Evolutionary conservation across 2,797 vertebrate genomes (phyloP).

Genomic region (Netta rufina): DNA sequence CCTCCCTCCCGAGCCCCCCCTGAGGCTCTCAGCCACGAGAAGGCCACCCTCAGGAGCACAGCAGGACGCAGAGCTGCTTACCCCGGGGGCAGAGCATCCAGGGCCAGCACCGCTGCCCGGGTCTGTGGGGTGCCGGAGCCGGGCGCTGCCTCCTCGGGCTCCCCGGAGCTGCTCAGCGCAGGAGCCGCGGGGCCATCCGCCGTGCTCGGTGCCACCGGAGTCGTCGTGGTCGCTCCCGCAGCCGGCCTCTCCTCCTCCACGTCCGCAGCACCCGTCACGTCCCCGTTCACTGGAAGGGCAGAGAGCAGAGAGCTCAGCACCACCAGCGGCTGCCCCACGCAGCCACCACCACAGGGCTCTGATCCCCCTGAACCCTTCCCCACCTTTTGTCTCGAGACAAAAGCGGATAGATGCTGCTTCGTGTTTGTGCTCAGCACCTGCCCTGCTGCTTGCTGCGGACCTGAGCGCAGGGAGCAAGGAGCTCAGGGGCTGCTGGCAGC

Average conservation of each 20-base stretch:
- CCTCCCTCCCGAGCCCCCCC: fast-evolving
- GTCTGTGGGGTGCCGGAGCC: constrained; percentile 64
- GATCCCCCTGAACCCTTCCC: neutral
- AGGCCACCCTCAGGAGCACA: neutral
- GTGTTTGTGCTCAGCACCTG: neutral
- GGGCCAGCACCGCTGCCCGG: constrained; percentile 61
- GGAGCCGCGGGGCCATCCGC: neutral
- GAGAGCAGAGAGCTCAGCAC: neutral
- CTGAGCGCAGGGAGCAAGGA: fast-evolving
- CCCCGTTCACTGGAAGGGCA: constrained; percentile 81
- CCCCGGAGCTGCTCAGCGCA: constrained; percentile 46
- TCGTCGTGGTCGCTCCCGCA: neutral
- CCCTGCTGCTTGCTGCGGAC: neutral
- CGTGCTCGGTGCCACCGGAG: fast-evolving
- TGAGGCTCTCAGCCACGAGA: fast-evolving
- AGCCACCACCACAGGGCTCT: neutral
- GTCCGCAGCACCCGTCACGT: constrained; percentile 66
- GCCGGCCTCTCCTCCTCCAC: constrained; percentile 72
- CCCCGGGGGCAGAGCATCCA: constrained; percentile 90
- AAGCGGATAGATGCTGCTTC: neutral
- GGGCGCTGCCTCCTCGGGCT: constrained; percentile 75
- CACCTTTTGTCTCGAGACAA: neutral
- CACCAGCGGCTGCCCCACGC: neutral
- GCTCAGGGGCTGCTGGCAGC: neutral
- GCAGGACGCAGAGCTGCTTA: constrained; percentile 71